Percentiles rank a stretch among this genome's conserved stretches.
phyloP scores from a whole-genome alignment of 2,888 invertebrate species.

The Mythimna albipuncta region DNA sequence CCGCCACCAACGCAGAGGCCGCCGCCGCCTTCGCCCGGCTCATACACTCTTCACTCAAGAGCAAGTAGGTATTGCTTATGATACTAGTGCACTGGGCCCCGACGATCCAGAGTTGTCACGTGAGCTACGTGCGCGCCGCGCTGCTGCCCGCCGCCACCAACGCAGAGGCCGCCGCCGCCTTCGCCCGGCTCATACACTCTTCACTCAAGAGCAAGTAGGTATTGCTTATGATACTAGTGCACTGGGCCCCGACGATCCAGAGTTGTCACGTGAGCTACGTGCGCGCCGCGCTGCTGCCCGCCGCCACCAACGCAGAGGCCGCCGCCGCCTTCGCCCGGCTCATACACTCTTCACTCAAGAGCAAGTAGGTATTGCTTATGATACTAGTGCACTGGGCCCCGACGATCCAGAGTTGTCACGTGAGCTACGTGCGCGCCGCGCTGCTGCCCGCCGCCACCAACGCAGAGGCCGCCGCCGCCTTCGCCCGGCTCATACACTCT shows the following conservation, averaged over 20 bases:
- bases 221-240: not conserved
- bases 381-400: no score
- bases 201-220: constrained; percentile 93
- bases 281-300: constrained; percentile 96
- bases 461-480: constrained; percentile 98
- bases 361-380: constrained; percentile 78
- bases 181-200: constrained; percentile 98
- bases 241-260: no score
- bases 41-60: constrained; percentile 98
- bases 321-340: constrained; percentile 98
- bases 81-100: no score
- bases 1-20: constrained; percentile 98
- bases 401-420: no score
- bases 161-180: constrained; percentile 98
- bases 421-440: constrained; percentile 97
- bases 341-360: constrained; percentile 98
- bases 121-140: constrained; percentile 97
- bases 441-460: constrained; percentile 97
- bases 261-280: constrained; percentile 98
- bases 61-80: constrained; percentile 78
- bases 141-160: constrained; percentile 97
- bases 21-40: constrained; percentile 98
- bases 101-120: no score
- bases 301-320: constrained; percentile 98
- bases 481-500: constrained; percentile 98